These are phyloP conservation scores for Melinaea menophilus DNA, from an alignment of 2,888 invertebrate species.

Conservation along the genomic window DNA sequence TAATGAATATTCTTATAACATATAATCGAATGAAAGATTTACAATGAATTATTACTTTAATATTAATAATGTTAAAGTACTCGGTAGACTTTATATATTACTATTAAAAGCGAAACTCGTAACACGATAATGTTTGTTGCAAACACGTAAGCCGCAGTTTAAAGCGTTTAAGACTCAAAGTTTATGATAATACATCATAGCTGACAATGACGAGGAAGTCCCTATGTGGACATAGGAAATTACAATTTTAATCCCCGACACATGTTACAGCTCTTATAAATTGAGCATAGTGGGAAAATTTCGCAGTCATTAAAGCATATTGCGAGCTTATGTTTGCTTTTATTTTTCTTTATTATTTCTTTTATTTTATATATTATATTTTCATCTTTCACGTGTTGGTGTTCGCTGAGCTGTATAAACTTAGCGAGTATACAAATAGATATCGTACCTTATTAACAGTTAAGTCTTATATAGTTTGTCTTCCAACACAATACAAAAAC, in stretches of 20 bases:
- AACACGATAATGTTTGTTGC: conserved; percentile 3
- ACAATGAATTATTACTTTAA: too few relatives aligned
- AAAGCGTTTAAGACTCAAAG: conserved; percentile 9
- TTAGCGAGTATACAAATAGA: too few relatives aligned
- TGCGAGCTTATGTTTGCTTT: conserved; percentile 18
- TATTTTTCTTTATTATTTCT: conserved; percentile 12
- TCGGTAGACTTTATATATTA: too few relatives aligned
- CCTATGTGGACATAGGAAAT: conserved; percentile 48
- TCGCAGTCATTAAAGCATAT: conserved; percentile 25
- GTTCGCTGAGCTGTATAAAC: too few relatives aligned
- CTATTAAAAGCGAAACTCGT: not conserved
- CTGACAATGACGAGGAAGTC: conserved; percentile 42
- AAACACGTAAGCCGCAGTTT: conserved; percentile 1
- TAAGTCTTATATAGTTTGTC: too few relatives aligned
- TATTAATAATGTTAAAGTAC: too few relatives aligned
- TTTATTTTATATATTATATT: not conserved
- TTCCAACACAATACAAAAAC: too few relatives aligned
- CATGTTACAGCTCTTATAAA: conserved; percentile 38
- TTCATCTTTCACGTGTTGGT: not conserved
- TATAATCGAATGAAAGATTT: too few relatives aligned
- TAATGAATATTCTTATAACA: too few relatives aligned
- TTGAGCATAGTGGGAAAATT: conserved; percentile 28
- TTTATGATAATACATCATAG: conserved; percentile 37
- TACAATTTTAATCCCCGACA: conserved; percentile 52
- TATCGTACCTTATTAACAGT: too few relatives aligned